Percentiles rank a stretch among this genome's conserved stretches.
Conservation (phyloP, 2,113 vertebrate genomes). For the Anhinga anhinga region DNA sequence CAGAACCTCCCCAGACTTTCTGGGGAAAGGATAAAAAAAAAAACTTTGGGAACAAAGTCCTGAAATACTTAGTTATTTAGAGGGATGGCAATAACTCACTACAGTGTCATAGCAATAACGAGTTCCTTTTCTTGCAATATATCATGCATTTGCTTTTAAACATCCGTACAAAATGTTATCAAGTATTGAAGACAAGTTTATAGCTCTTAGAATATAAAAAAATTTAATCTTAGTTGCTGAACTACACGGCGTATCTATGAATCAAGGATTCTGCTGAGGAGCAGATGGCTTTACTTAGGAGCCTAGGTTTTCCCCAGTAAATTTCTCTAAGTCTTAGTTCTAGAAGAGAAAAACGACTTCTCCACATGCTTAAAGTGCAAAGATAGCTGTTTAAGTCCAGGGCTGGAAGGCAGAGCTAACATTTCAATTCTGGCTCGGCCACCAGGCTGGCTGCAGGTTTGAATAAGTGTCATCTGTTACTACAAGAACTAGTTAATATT, state of each 20-base stretch:
- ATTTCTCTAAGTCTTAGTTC: neutral
- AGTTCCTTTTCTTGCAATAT: neutral
- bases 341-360: neutral
- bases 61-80: neutral
- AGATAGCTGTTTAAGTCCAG: neutral
- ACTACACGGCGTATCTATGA: neutral
- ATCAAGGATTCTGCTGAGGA: neutral
- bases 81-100: neutral
- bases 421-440: neutral
- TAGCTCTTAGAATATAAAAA: neutral
- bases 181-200: neutral
- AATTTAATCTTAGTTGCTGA: neutral
- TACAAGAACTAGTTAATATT: neutral
- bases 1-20: neutral
- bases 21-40: neutral
- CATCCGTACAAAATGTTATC: neutral
- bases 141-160: neutral
- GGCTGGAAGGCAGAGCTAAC: neutral
- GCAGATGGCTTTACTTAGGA: neutral
- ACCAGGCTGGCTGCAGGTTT: neutral
- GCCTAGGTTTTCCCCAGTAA: neutral
- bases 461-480: neutral
- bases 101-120: neutral
- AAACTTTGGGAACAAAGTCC: neutral
- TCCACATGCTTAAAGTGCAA: neutral